Evolutionary conservation across 2,888 invertebrate genomes (phyloP), one percentile per base, ranked within the genome.

Genomic region (Synanthedon vespiformis): DNA sequence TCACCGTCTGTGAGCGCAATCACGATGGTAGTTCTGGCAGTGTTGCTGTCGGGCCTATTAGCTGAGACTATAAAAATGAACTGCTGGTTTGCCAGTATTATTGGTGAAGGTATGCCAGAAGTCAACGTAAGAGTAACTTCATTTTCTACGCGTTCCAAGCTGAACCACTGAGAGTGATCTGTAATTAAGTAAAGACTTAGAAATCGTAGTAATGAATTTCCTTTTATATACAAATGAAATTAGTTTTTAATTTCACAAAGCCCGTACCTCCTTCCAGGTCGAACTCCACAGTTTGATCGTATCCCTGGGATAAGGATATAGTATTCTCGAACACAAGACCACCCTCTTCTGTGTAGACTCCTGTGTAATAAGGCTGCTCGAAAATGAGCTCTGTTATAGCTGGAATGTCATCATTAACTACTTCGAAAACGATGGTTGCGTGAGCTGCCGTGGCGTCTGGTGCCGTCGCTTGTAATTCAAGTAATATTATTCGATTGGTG

Each of bases 361-460:
- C 68, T 8, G 60, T 63, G 52, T 70, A 71, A 54, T 59, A 68
- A 6, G 61, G 51, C 47, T 63, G 61, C 22, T 52, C 54, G 49
- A 64, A 64, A 14, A 52, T 50, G 6, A 69, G 68, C 0, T 61
- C 48, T n/a, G 55, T 54, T 6, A 27, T 48, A 12, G 11, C 5
- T 18, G 16, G 6, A 1, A 54, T 51, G 6, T 56, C 54, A 2
- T 55, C 52, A 2, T 56, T 40, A 18, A 62, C 34, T 65, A 57
- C 50, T 52, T 63, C 57, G n/a, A 72, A 47, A 34, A 71, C 62
- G 22, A 71, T 53, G n/a, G 65, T 61, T 13, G 73, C 64, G 49
- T 55, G 56, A 8, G 68, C 67, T 10, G 67, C 49, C 11, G 60
- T 6, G 13, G 66, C 50, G 49, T 56, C 53, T 0, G 60, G 58